Base-by-base conservation (phyloP, 2,888 invertebrate genomes). In the Drosophila koepferae region DNA sequence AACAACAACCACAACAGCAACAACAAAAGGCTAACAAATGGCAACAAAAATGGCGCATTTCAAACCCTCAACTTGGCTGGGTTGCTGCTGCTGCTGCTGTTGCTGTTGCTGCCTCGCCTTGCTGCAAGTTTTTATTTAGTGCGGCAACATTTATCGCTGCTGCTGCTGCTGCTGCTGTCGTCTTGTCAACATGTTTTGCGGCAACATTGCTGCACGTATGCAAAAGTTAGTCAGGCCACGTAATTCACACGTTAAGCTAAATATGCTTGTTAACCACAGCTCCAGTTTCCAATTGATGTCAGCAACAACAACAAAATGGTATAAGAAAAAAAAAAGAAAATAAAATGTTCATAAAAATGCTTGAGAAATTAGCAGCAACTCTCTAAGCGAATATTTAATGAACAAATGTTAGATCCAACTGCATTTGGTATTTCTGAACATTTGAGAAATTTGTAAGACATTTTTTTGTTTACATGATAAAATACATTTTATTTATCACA, bases 31-130 rank as follows among this genome's bases (percentile, higher is more conserved):
- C 76, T 63, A 81, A 80, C 80, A 89, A 90, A 90, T 90, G 90
- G 80, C 86, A 89, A 89, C 80, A 75, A 91, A 91, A 91, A 90
- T 91, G 90, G 91, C 90, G 91, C 75, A 84, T 78, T 83, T 90
- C 89, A 86, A 75, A 91, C 73, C 80, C 81, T 78, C 66, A 61
- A 70, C 75, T 72, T 63, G 65, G 60, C 53, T 77, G 63, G 49
- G 49, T 65, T 66, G 53, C 59, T 38, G 56, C 54, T 72, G 81
- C 81, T 81, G 53, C 59, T 38, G 56, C 54, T 72, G 81, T 77
- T 81, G 63, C 3, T 63, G 77, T 3, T 62, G 63, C 51, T 81
- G 81, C 78, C 78, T 81, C 73, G 77, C 81, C 78, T 81, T 77
- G 72, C 68, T 67, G 81, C 77, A 77, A 77, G 77, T 77, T 77